Base-by-base conservation (phyloP, 2,888 invertebrate species). In the Lacanobia wlatinum region DNA sequence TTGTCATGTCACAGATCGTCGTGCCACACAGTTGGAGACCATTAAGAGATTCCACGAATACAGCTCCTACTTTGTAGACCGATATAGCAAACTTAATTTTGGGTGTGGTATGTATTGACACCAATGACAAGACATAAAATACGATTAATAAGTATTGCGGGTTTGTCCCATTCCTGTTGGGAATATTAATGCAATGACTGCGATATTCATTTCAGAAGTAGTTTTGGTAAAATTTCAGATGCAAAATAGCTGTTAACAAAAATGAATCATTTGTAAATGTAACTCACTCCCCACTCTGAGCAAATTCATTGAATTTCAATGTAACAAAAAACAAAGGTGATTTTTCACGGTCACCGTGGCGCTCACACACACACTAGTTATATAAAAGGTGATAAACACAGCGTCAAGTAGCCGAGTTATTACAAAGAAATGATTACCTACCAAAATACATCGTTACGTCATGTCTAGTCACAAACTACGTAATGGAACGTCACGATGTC, bases 401-500 rank as follows among this genome's bases (percentile, higher is more conserved):
- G 63, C 69, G 62, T 70, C 69, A 71, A 63, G 56, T 60, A 52
- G n/a, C n/a, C 18, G 63, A 59, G 53, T 69, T 58, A 73, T 73
- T 76, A 66, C 58, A 63, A 63, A 72, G 58, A 78, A 71, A 71
- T 70, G 38, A 71, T 69, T 73, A 82, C 82, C 69, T 73, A 82
- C 82, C 69, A 61, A 85, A 84, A 84, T 83, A 82, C 43, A 63
- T 69, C n/a, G 38, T 77, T 73, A 79, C 77, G 85, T 84, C 73
- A 78, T 64, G 21, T 43, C 59, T 48, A 64, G 59, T 73, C 64
- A 72, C 62, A 46, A 70, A 67, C 58, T 70, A 78, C 70, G 71
- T 71, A 76, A 83, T 60, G 28, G 53, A 67, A 71, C 71, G 81
- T 84, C 74, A 80, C 61, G 60, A 53, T 58, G 34, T 67, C 34